phyloP scores from a whole-genome alignment of 2,888 invertebrate genomes.

The Erynnis tages region DNA sequence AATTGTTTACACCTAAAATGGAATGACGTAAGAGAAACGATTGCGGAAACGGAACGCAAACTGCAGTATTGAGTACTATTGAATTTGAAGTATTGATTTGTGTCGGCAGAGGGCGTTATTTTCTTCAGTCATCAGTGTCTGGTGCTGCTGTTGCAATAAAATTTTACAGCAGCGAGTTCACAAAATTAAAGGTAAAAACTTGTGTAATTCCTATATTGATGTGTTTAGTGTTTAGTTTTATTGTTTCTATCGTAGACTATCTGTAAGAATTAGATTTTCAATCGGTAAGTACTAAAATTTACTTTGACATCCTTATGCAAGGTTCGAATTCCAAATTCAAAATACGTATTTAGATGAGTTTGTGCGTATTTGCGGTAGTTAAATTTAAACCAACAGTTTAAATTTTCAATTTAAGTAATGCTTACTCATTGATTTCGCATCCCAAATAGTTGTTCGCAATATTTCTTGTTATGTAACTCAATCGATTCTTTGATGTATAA shows the following conservation, averaged over 20 bases:
- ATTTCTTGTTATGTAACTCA: conserved; percentile 32
- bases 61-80: conserved; percentile 3
- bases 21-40: background rate
- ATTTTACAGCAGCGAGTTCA: conserved; percentile 10
- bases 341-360: conserved; percentile 21
- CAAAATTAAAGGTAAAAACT: conserved; percentile 19
- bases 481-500: conserved; percentile 28
- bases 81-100: conserved; percentile 22
- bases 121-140: conserved; percentile 33
- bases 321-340: conserved; percentile 29
- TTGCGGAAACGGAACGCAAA: conserved; percentile 24
- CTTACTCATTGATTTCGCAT: background rate
- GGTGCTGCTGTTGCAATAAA: conserved; percentile 32
- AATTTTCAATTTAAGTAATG: background rate
- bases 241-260: background rate
- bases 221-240: background rate
- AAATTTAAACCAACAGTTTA: background rate
- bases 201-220: background rate
- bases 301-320: conserved; percentile 21
- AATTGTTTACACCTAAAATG: background rate
- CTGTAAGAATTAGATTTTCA: background rate
- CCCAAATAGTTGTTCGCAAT: conserved; percentile 2
- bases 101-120: conserved; percentile 34
- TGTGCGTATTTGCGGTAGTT: background rate
- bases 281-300: conserved; percentile 28